Conservation (phyloP, 2,113 vertebrate genomes). For the Poeciliopsis turrubarensis region DNA sequence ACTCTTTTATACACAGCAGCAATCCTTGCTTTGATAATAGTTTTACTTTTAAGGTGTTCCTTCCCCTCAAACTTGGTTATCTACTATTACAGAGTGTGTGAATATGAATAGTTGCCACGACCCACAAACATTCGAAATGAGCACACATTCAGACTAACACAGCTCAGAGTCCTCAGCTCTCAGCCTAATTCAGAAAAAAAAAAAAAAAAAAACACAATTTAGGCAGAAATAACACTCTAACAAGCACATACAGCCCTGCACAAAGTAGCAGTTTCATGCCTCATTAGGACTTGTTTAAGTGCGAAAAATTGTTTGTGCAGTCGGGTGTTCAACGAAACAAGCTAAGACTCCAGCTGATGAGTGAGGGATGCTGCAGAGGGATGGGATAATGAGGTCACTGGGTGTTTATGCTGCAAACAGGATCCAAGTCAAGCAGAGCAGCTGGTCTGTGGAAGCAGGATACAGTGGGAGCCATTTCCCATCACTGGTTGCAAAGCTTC, state of each 20-base stretch:
- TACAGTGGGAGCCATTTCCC: not conserved
- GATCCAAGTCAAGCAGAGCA: conserved; percentile 26
- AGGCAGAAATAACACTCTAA: conserved; percentile 42
- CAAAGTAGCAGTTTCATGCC: conserved; percentile 64
- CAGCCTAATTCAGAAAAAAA: conserved; percentile 23
- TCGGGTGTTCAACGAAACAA: conserved; percentile 11
- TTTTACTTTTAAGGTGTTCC: conserved; percentile 60
- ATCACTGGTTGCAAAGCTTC: conserved; percentile 8
- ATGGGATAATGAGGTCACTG: conserved; percentile 49
- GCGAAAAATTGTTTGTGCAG: conserved; percentile 57
- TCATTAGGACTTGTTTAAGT: conserved; percentile 67
- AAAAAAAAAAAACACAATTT: not conserved
- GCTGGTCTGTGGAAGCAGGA: not conserved
- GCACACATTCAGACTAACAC: not conserved
- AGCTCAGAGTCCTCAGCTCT: conserved; percentile 3
- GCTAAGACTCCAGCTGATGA: conserved; percentile 34
- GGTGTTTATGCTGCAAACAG: conserved; percentile 24
- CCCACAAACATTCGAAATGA: conserved; percentile 4
- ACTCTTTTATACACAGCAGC: conserved; percentile 64
- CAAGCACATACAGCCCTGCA: conserved; percentile 43
- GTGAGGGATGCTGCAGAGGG: conserved; percentile 38
- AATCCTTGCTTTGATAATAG: conserved; percentile 52
- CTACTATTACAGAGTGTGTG: conserved; percentile 22
- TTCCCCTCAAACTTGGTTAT: conserved; percentile 63
- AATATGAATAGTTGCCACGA: conserved; percentile 17